These are phyloP conservation scores for Anolis sagrei DNA, from an alignment of 2,113 vertebrate species.

Conservation along the genomic window DNA sequence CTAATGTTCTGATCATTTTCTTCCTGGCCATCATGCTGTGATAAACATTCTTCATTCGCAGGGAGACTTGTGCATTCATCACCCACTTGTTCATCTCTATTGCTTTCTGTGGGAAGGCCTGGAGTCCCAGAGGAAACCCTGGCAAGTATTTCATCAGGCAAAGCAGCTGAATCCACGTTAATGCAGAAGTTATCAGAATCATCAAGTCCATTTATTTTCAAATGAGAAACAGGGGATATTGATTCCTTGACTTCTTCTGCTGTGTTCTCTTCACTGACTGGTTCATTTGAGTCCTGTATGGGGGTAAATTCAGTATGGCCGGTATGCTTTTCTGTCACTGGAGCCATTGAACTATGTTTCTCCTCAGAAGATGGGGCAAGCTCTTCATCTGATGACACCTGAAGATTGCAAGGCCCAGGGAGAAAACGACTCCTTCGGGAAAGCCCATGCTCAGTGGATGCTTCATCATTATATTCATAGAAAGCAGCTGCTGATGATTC, in stretches of 20 bases:
- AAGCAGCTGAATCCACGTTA: background rate
- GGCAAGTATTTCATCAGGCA: background rate
- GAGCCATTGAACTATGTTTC: constrained; percentile 48
- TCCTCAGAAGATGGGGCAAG: constrained; percentile 65
- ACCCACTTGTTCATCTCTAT: background rate
- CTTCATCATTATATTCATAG: constrained; percentile 83
- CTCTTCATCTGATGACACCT: constrained; percentile 66
- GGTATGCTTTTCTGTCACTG: constrained; percentile 51
- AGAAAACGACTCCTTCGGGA: constrained; percentile 79
- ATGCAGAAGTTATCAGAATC: constrained; percentile 14
- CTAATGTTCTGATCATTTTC: background rate
- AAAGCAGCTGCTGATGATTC: constrained; percentile 89
- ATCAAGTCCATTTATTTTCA: constrained; percentile 25
- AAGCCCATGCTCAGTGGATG: constrained; percentile 67
- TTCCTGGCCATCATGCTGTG: constrained; percentile 27
- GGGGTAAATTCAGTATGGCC: constrained; percentile 50
- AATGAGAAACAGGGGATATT: constrained; percentile 42
- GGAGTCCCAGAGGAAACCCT: constrained; percentile 18
- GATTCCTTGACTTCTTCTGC: background rate
- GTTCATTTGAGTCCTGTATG: constrained; percentile 62
- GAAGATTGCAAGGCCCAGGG: constrained; percentile 68
- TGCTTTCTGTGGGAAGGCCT: constrained; percentile 25
- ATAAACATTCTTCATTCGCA: background rate
- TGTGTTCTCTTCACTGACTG: constrained; percentile 28
- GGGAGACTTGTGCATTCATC: background rate